A percentile compares a stretch with the other conserved stretches of the same genome.
These are phyloP conservation scores for Larimichthys polyactis DNA, from an alignment of 2,113 vertebrate genomes.

Conservation along the genomic window DNA sequence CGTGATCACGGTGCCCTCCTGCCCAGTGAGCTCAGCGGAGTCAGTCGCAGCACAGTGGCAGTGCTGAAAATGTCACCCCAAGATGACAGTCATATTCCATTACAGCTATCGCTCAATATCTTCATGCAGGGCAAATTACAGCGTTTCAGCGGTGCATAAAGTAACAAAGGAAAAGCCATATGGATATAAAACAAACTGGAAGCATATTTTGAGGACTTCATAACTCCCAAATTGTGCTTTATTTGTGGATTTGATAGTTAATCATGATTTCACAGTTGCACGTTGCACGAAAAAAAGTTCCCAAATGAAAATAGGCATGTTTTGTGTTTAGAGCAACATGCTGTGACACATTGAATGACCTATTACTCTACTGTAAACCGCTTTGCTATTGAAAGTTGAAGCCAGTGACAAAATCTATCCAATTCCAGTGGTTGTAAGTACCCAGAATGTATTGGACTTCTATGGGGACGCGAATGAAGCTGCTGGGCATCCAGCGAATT, in stretches of 20 bases:
- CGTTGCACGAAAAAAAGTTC: conserved; percentile 29
- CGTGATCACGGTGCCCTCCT: conserved; percentile 72
- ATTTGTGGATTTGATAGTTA: conserved; percentile 51
- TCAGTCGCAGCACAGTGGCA: conserved; percentile 74
- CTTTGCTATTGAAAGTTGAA: conserved; percentile 75
- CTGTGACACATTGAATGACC: conserved; percentile 79
- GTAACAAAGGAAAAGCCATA: conserved; percentile 70
- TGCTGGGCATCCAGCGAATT: conserved; percentile 78
- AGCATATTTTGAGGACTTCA: conserved; percentile 33
- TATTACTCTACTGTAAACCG: conserved; percentile 77
- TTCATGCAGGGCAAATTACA: conserved; percentile 74
- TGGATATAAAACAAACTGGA: conserved; percentile 59
- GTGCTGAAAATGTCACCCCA: conserved; percentile 79
- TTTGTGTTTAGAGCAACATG: conserved; percentile 68
- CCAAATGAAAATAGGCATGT: conserved; percentile 64
- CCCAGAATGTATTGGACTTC: conserved; percentile 80
- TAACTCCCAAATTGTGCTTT: conserved; percentile 38
- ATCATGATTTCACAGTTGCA: conserved; percentile 39
- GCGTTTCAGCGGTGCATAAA: conserved; percentile 68
- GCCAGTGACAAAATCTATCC: conserved; percentile 77
- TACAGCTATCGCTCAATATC: conserved; percentile 79
- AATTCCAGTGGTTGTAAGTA: conserved; percentile 76
- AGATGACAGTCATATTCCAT: conserved; percentile 79
- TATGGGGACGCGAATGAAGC: conserved; percentile 74
- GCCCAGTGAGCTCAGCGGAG: conserved; percentile 73